phyloP scores from a whole-genome alignment of 1,140 invertebrate species.

The Kradibia gibbosae region DNA sequence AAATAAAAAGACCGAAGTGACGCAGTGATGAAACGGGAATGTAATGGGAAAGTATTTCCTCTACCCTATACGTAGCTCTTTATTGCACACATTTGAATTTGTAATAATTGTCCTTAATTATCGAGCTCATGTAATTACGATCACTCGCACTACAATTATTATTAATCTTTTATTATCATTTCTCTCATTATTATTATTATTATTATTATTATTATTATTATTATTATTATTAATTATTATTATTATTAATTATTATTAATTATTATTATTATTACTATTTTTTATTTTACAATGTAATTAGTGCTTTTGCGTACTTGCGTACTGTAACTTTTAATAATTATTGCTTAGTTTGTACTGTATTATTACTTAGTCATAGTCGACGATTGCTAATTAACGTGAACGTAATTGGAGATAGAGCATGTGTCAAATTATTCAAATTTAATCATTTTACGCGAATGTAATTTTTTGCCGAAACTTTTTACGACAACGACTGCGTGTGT shows the following conservation, averaged over 20 bases:
- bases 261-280: slow-evolving; percentile 45
- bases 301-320: slow-evolving; percentile 45
- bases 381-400: slow-evolving; percentile 43
- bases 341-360: slow-evolving; percentile 41
- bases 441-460: slow-evolving; percentile 58
- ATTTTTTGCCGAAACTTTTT: slow-evolving; percentile 60
- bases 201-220: slow-evolving; percentile 41
- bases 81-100: slow-evolving; percentile 39
- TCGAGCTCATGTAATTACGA: slow-evolving; percentile 36
- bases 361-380: slow-evolving; percentile 43
- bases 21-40: slow-evolving; percentile 27
- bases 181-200: slow-evolving; percentile 17
- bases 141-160: slow-evolving; percentile 39
- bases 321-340: slow-evolving; percentile 44
- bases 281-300: slow-evolving; percentile 45
- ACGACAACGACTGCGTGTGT: slow-evolving; percentile 1
- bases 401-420: slow-evolving; percentile 27
- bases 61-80: slow-evolving; percentile 23
- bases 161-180: slow-evolving; percentile 21
- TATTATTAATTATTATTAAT: slow-evolving; percentile 39
- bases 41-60: slow-evolving; percentile 15
- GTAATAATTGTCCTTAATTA: slow-evolving; percentile 39
- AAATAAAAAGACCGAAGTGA: slow-evolving; percentile 39
- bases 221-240: slow-evolving; percentile 33
- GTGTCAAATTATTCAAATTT: slow-evolving; percentile 32